phyloP scores from a whole-genome alignment of 2,113 vertebrate genomes.

The Bubalus kerabau region DNA sequence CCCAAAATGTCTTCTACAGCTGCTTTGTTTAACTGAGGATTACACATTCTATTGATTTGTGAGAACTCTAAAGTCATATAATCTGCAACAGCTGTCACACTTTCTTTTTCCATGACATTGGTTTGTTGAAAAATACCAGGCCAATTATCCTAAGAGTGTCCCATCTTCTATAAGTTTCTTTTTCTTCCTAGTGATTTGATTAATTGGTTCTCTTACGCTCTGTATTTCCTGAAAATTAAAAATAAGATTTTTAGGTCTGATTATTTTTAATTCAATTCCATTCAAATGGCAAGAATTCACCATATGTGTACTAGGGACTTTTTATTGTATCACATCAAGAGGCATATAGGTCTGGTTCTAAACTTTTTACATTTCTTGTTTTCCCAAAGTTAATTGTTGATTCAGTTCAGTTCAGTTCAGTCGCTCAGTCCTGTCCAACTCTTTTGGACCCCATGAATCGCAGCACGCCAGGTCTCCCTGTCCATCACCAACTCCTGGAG shows the following conservation, averaged over 20 bases:
- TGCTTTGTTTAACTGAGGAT: neutral
- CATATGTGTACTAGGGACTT: neutral
- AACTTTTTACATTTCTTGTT: neutral
- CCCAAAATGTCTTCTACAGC: neutral
- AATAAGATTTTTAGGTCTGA: neutral
- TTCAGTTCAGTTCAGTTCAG: neutral
- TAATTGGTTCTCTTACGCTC: neutral
- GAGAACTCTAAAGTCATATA: neutral
- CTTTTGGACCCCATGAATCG: no score
- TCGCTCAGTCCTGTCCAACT: no score
- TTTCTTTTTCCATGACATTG: neutral
- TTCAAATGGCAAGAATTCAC: neutral
- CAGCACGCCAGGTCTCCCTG: no score
- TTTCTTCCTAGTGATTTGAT: neutral
- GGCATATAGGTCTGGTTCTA: neutral
- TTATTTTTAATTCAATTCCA: neutral
- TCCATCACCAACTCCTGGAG: no score
- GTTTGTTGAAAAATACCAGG: neutral
- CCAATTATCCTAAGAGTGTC: neutral
- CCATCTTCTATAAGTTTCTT: neutral
- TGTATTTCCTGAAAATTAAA: neutral
- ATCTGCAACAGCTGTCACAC: neutral
- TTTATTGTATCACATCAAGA: neutral
- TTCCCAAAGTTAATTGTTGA: neutral
- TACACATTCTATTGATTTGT: constrained; percentile 6